These are phyloP conservation scores for Pogonocichla stellata DNA, from an alignment of 2,113 vertebrate species.

Conservation along the genomic window DNA sequence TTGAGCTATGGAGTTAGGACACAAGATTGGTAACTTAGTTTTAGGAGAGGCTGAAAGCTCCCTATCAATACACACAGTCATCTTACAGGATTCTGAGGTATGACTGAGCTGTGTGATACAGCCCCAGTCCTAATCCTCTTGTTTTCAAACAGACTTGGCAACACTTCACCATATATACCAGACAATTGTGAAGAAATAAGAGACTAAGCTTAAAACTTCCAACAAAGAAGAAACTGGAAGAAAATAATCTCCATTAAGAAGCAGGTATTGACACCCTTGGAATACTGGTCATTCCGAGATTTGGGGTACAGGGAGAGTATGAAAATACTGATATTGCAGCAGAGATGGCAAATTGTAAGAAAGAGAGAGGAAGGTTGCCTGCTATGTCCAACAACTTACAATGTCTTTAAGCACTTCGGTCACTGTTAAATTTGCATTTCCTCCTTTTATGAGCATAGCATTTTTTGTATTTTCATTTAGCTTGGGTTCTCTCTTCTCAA, in stretches of 20 bases:
- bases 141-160: neutral
- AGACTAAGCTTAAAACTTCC: neutral
- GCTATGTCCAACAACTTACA: conserved; percentile 67
- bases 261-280: neutral
- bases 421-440: conserved; percentile 84
- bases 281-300: neutral
- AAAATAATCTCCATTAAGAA: neutral
- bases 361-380: neutral
- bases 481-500: conserved; percentile 88
- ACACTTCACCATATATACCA: neutral
- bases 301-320: neutral
- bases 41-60: neutral
- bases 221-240: neutral
- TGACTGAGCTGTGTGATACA: neutral
- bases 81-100: neutral
- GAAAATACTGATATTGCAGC: neutral
- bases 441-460: conserved; percentile 93
- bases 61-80: neutral
- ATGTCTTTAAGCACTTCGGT: conserved; percentile 88
- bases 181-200: neutral
- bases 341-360: neutral
- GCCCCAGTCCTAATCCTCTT: neutral
- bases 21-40: neutral
- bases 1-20: neutral
- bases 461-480: conserved; percentile 87